phyloP scores from a whole-genome alignment of 2,797 vertebrate species.

The Protosalanx chinensis region DNA sequence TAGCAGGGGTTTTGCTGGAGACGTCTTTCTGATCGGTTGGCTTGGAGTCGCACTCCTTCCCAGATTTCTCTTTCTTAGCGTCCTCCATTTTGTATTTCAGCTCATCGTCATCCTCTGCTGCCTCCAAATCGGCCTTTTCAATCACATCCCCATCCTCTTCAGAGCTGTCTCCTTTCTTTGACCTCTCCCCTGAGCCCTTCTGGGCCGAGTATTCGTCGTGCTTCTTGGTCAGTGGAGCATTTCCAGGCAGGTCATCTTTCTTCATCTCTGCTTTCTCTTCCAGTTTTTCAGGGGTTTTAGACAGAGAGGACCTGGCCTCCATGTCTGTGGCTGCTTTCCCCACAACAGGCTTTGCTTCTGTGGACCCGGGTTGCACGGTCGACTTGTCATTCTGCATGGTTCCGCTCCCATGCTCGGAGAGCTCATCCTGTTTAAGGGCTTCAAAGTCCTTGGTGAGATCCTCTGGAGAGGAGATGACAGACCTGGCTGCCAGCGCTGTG shows the following conservation, averaged over 20 bases:
- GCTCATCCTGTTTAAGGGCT: slow-evolving; percentile 81
- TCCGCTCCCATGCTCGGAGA: slow-evolving; percentile 43
- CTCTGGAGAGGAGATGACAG: slow-evolving; percentile 89
- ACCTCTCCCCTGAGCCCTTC: slow-evolving; percentile 66
- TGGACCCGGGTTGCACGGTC: slow-evolving; percentile 33
- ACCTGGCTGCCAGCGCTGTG: slow-evolving; percentile 73
- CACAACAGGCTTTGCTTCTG: slow-evolving; percentile 57
- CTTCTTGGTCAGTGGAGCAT: slow-evolving; percentile 70
- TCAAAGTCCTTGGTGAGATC: slow-evolving; percentile 98
- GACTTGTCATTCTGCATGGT: slow-evolving; percentile 55
- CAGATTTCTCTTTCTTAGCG: slow-evolving; percentile 62
- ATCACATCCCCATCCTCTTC: slow-evolving; percentile 87
- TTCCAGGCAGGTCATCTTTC: slow-evolving; percentile 58
- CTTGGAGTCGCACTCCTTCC: slow-evolving; percentile 64
- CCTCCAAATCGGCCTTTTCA: slow-evolving; percentile 92
- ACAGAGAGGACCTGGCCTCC: slow-evolving; percentile 57
- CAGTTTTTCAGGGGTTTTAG: slow-evolving; percentile 46
- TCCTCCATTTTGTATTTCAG: slow-evolving; percentile 76
- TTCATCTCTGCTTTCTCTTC: slow-evolving; percentile 53
- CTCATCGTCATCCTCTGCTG: slow-evolving; percentile 82
- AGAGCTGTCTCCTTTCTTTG: slow-evolving; percentile 76
- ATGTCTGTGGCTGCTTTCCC: slow-evolving; percentile 18
- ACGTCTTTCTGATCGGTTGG: slow-evolving; percentile 45
- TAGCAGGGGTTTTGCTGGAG: slow-evolving; percentile 15
- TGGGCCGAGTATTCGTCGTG: slow-evolving; percentile 62